Evolutionary conservation across 2,888 invertebrate genomes (phyloP).

Genomic region (Cryptocephalus primarius): DNA sequence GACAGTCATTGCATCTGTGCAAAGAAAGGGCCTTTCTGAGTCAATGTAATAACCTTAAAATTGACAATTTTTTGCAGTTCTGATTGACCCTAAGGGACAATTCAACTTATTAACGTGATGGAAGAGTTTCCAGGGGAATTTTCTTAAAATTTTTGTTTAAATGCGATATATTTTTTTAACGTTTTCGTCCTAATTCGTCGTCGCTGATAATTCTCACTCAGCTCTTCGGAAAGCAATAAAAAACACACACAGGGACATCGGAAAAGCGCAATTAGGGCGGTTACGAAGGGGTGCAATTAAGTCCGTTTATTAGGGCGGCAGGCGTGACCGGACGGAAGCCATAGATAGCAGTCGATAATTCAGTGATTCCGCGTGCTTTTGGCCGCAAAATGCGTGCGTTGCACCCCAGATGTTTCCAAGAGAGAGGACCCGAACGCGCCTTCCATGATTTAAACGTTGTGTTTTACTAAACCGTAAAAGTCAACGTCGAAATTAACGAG

Average conservation of each 20-base stretch:
- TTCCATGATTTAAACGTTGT: constrained; percentile 16
- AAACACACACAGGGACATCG: not conserved
- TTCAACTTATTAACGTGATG: no score
- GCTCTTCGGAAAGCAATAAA: no score
- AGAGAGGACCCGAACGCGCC: not conserved
- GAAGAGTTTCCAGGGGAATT: no score
- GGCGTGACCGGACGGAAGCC: constrained; percentile 36
- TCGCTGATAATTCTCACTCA: no score
- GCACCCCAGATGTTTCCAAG: constrained; percentile 1
- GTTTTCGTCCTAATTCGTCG: no score
- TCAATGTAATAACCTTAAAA: no score
- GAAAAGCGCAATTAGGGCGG: not conserved
- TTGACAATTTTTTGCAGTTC: no score
- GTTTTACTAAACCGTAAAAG: constrained; percentile 20
- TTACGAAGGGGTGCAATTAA: constrained; percentile 15
- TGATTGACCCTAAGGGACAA: no score
- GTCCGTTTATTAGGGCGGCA: constrained; percentile 26
- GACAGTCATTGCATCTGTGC: no score
- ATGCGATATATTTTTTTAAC: no score
- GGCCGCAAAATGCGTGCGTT: constrained; percentile 1
- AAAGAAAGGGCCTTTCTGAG: no score
- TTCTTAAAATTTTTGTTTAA: no score
- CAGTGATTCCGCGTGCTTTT: constrained; percentile 25
- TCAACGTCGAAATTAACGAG: constrained; percentile 11
- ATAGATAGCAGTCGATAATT: constrained; percentile 34